Conservation (phyloP, 2,888 invertebrate species). For the Asteroscopus sphinx region DNA sequence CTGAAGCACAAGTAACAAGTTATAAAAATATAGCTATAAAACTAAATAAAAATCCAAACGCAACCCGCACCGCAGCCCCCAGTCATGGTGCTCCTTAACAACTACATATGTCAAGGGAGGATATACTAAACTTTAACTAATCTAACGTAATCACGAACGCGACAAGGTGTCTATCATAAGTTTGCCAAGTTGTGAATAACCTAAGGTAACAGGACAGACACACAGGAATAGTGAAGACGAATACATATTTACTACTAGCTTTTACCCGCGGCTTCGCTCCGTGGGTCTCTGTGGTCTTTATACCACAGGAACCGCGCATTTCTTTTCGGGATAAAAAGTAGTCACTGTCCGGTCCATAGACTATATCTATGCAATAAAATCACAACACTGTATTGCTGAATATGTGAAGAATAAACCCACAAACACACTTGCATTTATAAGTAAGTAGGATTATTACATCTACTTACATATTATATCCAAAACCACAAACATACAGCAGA, state of each 20-base stretch:
- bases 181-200: conserved; percentile 28
- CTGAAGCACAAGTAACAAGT: conserved; percentile 77
- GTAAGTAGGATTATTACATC: conserved; percentile 26
- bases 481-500: conserved; percentile 32
- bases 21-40: conserved; percentile 80
- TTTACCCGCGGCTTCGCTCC: too few species aligned
- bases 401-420: too few species aligned
- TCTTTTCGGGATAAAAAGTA: too few species aligned
- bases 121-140: conserved; percentile 71
- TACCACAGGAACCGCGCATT: too few species aligned
- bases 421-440: too few species aligned
- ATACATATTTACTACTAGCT: conserved; percentile 41
- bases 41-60: conserved; percentile 82
- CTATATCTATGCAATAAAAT: too few species aligned
- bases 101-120: conserved; percentile 56
- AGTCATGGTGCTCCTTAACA: conserved; percentile 74
- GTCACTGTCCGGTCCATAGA: too few species aligned
- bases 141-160: conserved; percentile 58
- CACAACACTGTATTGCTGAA: too few species aligned
- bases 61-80: conserved; percentile 71
- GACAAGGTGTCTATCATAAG: conserved; percentile 41
- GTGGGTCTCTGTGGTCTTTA: too few species aligned
- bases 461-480: conserved; percentile 38
- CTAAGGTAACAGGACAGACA: conserved; percentile 25
- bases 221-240: conserved; percentile 28